These are phyloP conservation scores for Oncopeltus fasciatus DNA, from an alignment of 1,140 invertebrate species.

Conservation along the genomic window DNA sequence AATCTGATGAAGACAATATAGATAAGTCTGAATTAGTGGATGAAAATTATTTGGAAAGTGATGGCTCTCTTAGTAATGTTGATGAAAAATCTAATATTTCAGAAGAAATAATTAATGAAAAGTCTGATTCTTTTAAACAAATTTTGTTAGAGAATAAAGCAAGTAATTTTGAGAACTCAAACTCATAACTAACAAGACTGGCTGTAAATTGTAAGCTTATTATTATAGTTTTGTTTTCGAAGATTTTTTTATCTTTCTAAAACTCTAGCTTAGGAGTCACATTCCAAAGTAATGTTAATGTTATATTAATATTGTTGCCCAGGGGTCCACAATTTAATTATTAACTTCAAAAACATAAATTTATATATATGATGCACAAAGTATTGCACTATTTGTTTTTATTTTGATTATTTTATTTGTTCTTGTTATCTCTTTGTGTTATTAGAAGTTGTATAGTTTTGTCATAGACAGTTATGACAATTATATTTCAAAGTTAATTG, in stretches of 20 bases:
- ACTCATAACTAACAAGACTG: conserved; percentile 12
- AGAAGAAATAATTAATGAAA: neutral
- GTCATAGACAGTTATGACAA: neutral
- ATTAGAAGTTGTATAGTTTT: neutral
- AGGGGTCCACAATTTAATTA: neutral
- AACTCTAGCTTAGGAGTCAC: neutral
- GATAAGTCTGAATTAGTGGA: neutral
- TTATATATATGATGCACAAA: neutral
- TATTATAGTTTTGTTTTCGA: neutral
- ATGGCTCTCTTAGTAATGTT: neutral
- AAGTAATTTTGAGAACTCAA: neutral
- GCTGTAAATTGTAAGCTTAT: conserved; percentile 12
- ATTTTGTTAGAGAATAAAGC: neutral
- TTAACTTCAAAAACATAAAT: too few relatives aligned
- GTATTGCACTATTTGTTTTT: neutral
- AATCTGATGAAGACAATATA: neutral
- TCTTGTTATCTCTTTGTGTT: neutral
- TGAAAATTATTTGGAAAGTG: neutral
- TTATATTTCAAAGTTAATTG: neutral
- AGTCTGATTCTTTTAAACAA: neutral
- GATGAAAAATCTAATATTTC: conserved; percentile 2
- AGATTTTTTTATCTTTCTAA: neutral
- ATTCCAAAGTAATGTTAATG: neutral
- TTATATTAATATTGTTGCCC: neutral
- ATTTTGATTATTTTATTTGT: neutral